Conservation (phyloP, 2,888 invertebrate genomes). For the Panorpa germanica region DNA sequence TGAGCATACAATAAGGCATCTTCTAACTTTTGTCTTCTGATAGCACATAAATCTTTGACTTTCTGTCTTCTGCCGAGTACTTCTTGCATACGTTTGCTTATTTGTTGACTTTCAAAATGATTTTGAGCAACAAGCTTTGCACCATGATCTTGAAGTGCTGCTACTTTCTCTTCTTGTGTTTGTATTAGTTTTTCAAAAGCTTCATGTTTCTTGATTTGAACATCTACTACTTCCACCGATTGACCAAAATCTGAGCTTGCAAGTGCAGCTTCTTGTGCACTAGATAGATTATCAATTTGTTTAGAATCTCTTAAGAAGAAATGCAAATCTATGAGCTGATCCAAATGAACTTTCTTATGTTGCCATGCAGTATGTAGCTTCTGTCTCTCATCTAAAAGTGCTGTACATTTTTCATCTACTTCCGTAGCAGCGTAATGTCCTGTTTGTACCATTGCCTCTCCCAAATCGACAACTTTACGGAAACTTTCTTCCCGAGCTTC, state of each 20-base stretch:
- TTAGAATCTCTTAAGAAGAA: slow-evolving; percentile 89
- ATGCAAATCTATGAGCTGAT: slow-evolving; percentile 83
- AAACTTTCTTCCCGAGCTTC: slow-evolving; percentile 76
- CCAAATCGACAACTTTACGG: slow-evolving; percentile 50
- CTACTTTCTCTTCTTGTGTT: slow-evolving; percentile 72
- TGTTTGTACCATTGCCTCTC: slow-evolving; percentile 66
- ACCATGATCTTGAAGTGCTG: slow-evolving; percentile 64
- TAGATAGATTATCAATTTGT: slow-evolving; percentile 74
- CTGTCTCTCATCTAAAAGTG: slow-evolving; percentile 59
- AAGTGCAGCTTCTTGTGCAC: slow-evolving; percentile 68
- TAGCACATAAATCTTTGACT: slow-evolving; percentile 40
- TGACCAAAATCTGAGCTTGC: slow-evolving; percentile 52
- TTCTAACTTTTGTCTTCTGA: slow-evolving; percentile 47
- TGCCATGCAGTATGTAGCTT: slow-evolving; percentile 74
- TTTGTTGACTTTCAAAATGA: slow-evolving; percentile 75
- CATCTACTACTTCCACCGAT: slow-evolving; percentile 76
- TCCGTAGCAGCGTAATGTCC: slow-evolving; percentile 68
- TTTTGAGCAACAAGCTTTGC: slow-evolving; percentile 72
- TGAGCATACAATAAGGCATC: slow-evolving; percentile 71
- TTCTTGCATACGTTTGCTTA: slow-evolving; percentile 53
- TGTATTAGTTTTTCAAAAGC: slow-evolving; percentile 83
- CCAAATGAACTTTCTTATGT: slow-evolving; percentile 68
- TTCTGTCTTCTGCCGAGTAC: slow-evolving; percentile 52
- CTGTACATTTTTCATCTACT: slow-evolving; percentile 59
- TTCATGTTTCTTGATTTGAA: slow-evolving; percentile 80